phyloP scores from a whole-genome alignment of 2,797 vertebrate genomes.

The Cottoperca gobio region DNA sequence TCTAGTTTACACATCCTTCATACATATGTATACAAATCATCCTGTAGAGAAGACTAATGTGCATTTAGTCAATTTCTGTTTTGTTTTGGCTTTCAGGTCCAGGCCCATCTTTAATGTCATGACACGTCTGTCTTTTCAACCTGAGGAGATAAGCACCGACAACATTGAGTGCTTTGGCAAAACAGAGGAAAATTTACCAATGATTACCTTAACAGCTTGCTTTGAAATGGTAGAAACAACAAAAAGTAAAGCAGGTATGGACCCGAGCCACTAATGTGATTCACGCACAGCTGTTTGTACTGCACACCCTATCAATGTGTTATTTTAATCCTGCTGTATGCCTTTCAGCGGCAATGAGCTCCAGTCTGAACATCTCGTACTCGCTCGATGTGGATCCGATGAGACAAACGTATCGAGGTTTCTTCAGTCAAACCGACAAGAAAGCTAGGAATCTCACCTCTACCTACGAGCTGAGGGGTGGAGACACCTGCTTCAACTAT shows the following conservation, averaged over 20 bases:
- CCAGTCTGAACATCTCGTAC: conserved; percentile 76
- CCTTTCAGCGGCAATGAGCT: conserved; percentile 27
- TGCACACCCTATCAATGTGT: neutral
- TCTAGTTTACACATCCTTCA: neutral
- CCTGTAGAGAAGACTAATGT: neutral
- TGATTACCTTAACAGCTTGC: conserved; percentile 73
- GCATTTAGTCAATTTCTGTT: neutral
- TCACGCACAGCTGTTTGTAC: neutral
- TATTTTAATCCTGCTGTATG: neutral
- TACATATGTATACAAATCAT: neutral
- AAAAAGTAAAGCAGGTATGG: conserved; percentile 70
- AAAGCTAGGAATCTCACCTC: conserved; percentile 34
- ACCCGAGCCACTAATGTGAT: neutral
- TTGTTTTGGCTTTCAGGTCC: conserved; percentile 75
- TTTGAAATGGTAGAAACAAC: conserved; percentile 72
- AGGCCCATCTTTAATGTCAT: conserved; percentile 78
- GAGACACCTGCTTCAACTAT: conserved; percentile 63
- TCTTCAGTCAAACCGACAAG: conserved; percentile 56
- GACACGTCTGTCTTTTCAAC: conserved; percentile 68
- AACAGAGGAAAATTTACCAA: conserved; percentile 25
- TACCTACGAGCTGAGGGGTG: conserved; percentile 10
- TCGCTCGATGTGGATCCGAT: conserved; percentile 78
- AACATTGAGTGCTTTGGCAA: conserved; percentile 69
- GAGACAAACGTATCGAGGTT: conserved; percentile 73
- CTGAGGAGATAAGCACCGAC: conserved; percentile 77